These are phyloP conservation scores for Dromococcyx pavoninus DNA, from an alignment of 2,797 vertebrate species.

Conservation along the genomic window DNA sequence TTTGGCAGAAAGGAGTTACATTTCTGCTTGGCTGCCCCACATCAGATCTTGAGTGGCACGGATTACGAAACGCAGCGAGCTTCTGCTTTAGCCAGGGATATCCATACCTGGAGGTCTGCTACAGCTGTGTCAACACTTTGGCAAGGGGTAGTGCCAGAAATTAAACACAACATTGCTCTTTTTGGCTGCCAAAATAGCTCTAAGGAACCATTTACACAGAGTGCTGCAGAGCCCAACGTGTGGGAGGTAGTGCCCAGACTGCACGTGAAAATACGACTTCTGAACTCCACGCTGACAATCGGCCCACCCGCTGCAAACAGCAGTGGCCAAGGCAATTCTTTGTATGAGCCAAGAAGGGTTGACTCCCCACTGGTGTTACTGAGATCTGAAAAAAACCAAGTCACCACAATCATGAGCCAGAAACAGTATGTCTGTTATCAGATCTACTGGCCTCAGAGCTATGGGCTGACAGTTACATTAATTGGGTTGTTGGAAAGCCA, in stretches of 20 bases:
- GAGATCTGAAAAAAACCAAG: neutral
- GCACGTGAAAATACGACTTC: slow-evolving; percentile 62
- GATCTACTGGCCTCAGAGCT: neutral
- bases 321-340: slow-evolving; percentile 11
- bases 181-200: slow-evolving; percentile 59
- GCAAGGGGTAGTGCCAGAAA: slow-evolving; percentile 58
- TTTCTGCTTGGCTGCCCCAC: slow-evolving; percentile 20
- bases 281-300: slow-evolving; percentile 18
- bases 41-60: neutral
- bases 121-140: slow-evolving; percentile 51
- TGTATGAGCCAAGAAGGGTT: neutral
- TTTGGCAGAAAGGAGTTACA: neutral
- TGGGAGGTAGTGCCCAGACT: slow-evolving; percentile 67
- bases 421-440: neutral
- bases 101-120: slow-evolving; percentile 57
- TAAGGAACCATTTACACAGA: slow-evolving; percentile 62
- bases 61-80: slow-evolving; percentile 4
- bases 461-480: neutral
- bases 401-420: neutral
- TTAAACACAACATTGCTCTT: slow-evolving; percentile 54
- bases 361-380: neutral
- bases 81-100: slow-evolving; percentile 36
- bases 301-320: neutral
- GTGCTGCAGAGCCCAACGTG: slow-evolving; percentile 40
- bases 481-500: neutral